Evolutionary conservation across 2,888 invertebrate species (phyloP).

Genomic region (Romanomermis culicivorax): DNA sequence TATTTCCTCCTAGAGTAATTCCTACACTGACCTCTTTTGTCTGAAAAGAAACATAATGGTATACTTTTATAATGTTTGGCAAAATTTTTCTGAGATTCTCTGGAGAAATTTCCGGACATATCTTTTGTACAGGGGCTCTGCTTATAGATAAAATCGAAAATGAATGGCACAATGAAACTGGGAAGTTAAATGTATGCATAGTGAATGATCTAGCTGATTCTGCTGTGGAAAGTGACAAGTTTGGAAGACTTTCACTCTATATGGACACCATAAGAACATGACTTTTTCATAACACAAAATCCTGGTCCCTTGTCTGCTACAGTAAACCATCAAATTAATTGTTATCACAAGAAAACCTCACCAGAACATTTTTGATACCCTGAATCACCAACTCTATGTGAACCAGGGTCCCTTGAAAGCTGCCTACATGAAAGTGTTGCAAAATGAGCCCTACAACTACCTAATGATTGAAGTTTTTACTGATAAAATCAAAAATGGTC

Average conservation of each 20-base stretch:
- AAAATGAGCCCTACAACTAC: no score
- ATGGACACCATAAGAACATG: background rate
- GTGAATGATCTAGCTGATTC: background rate
- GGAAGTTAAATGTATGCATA: background rate
- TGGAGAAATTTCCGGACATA: background rate
- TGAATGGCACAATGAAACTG: background rate
- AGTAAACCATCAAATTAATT: background rate
- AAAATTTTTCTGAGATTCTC: background rate
- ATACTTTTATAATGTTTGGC: background rate
- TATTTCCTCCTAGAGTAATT: background rate
- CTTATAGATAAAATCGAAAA: background rate
- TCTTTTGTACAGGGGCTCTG: background rate
- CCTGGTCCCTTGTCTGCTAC: background rate
- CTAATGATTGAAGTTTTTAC: no score
- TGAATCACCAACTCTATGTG: no score
- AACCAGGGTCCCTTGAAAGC: no score
- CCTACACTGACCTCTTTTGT: background rate
- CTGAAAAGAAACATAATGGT: background rate
- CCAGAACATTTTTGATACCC: background rate
- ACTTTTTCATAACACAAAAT: background rate
- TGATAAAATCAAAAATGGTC: no score
- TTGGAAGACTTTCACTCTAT: background rate
- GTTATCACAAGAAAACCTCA: background rate
- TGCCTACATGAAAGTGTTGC: no score
- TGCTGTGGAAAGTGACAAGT: background rate